phyloP scores from a whole-genome alignment of 2,797 vertebrate species.

The Microchirus variegatus region DNA sequence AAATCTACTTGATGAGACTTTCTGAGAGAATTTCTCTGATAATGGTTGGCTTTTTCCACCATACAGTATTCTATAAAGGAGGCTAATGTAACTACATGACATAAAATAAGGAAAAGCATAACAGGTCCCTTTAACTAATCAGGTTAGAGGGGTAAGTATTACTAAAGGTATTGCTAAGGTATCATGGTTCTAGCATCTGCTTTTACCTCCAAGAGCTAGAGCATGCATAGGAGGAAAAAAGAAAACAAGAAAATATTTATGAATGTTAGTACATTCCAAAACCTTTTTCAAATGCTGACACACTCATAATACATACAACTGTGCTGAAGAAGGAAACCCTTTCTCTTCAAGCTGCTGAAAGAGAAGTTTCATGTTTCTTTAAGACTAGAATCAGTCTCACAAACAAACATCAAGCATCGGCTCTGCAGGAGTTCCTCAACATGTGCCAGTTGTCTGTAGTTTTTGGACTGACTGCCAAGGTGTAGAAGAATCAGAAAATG shows the following conservation, averaged over 20 bases:
- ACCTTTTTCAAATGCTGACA: slow-evolving; percentile 52
- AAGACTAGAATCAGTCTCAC: slow-evolving; percentile 6
- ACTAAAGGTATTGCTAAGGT: slow-evolving; percentile 48
- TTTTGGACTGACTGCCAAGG: slow-evolving; percentile 4
- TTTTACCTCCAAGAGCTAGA: slow-evolving; percentile 81
- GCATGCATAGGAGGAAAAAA: slow-evolving; percentile 70
- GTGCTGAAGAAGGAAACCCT: slow-evolving; percentile 40
- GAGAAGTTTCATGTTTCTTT: slow-evolving; percentile 51
- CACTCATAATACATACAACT: slow-evolving; percentile 72
- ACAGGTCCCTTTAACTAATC: slow-evolving; percentile 28
- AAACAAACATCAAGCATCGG: slow-evolving; percentile 1
- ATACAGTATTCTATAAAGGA: neutral
- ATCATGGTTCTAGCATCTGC: slow-evolving; percentile 36
- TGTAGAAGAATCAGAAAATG: slow-evolving; percentile 9
- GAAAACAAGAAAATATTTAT: slow-evolving; percentile 37
- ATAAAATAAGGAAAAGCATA: slow-evolving; percentile 1
- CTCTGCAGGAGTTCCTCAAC: slow-evolving; percentile 11
- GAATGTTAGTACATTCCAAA: slow-evolving; percentile 68
- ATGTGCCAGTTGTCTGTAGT: slow-evolving; percentile 1
- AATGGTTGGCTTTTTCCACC: no score
- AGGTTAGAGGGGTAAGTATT: slow-evolving; percentile 28
- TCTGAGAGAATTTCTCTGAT: no score
- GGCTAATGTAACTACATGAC: neutral
- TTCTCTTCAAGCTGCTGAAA: slow-evolving; percentile 69
- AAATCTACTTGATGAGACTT: no score